Evolutionary conservation across 1,140 invertebrate genomes (phyloP), one percentile per base, ranked within the genome.

Genomic region (Eufriesea mexicana): DNA sequence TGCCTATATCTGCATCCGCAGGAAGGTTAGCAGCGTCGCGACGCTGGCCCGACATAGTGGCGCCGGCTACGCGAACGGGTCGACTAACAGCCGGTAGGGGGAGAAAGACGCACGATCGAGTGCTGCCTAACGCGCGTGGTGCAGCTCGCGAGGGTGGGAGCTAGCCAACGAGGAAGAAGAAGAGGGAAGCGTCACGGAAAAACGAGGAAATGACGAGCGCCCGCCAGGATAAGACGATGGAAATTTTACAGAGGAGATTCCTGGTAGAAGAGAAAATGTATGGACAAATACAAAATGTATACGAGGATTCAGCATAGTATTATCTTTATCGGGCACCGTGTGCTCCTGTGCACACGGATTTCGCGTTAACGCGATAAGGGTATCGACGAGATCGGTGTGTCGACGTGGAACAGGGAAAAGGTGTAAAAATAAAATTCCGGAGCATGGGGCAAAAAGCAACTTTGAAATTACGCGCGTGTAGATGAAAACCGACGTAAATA

Each of bases 31-130:
- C 70, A 55, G 81, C 81, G 88, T 83, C 79, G 79, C 82, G 82
- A 89, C 86, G 75, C 70, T 84, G 86, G 51, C 84, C 77, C 84
- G 88, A 84, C 88, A 78, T 35, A 73, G 84, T 64, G 86, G 86
- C 88, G 88, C 88, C 88, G 75, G 73, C 71, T 77, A 88, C 81
- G 86, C 70, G 84, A 76, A 75, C 62, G 79, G 71, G 61, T 79
- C 81, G 57, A 77, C 84, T 77, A 67, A 57, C 25, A 45, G 59
- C 23, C 64, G 66, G 59, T 18, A 47, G 25, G 49, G 49, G 25
- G n/a, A 75, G 42, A 86, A 42, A 47, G 64, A 76, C 14, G 77
- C 12, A 76, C 28, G 47, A 78, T 74, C 47, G 35, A 59, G 70
- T 18, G 62, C 42, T 72, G 54, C 35, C 14, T 76, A 73, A 78